These are phyloP conservation scores for Saccopteryx leptura DNA, from an alignment of 2,113 vertebrate genomes.

Conservation along the genomic window DNA sequence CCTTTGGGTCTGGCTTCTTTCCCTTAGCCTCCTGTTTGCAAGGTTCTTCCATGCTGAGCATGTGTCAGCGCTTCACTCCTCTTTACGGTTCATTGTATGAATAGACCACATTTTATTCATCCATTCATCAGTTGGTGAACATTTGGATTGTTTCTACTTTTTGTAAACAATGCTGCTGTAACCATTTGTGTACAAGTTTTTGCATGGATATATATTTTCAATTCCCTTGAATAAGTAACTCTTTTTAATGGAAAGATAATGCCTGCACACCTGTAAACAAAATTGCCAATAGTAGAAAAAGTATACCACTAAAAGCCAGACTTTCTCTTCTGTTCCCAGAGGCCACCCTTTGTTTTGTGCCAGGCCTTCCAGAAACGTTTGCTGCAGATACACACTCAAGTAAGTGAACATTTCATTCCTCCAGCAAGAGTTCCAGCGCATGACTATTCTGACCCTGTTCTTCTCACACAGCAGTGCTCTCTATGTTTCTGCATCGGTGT, in stretches of 20 bases:
- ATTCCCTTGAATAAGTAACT: background rate
- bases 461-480: background rate
- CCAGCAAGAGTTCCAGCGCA: fast-evolving
- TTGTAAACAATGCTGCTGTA: background rate
- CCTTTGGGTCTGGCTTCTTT: background rate
- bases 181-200: background rate
- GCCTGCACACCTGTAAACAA: background rate
- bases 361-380: background rate
- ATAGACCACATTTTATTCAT: background rate
- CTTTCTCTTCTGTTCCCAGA: background rate
- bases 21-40: background rate
- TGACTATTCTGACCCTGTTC: background rate
- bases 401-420: background rate
- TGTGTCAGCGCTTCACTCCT: background rate
- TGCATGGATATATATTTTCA: background rate
- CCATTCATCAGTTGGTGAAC: background rate
- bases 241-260: background rate
- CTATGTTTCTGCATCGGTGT: background rate
- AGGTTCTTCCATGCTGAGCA: background rate
- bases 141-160: background rate
- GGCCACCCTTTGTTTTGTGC: background rate
- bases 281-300: background rate
- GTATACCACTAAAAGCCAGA: background rate
- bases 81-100: background rate
- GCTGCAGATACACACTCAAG: background rate